These are phyloP conservation scores for Actinemys pallida DNA, from an alignment of 2,113 vertebrate species.

Conservation along the genomic window DNA sequence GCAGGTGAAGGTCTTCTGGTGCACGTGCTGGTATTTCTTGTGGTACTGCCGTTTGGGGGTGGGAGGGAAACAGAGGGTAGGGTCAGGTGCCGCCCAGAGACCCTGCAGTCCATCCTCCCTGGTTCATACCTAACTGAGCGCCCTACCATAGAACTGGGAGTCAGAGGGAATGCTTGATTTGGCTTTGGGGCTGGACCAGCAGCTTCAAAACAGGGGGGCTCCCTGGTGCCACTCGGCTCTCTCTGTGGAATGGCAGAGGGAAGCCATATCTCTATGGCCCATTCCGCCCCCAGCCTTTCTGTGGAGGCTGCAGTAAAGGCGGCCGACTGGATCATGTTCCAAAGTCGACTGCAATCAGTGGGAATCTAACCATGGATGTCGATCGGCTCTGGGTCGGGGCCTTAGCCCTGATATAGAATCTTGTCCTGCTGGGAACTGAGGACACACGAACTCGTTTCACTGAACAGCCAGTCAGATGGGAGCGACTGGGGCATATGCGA, in stretches of 20 bases:
- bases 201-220: not conserved
- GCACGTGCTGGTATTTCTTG: conserved; percentile 83
- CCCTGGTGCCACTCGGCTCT: not conserved
- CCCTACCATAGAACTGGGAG: not conserved
- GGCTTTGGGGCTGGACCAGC: not conserved
- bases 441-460: not conserved
- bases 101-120: not conserved
- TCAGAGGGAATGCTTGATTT: not conserved
- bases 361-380: not conserved
- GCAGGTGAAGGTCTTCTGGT: conserved; percentile 86
- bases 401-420: not conserved
- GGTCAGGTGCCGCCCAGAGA: not conserved
- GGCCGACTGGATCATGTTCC: not conserved
- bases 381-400: not conserved
- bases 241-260: not conserved
- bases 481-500: not conserved
- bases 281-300: not conserved
- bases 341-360: not conserved
- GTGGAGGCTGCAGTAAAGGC: not conserved
- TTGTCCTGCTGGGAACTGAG: not conserved
- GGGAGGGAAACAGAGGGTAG: not conserved
- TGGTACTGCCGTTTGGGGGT: conserved; percentile 74
- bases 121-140: not conserved
- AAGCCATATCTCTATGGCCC: not conserved
- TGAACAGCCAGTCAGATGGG: not conserved